Evolutionary conservation across 1,140 invertebrate genomes (phyloP).

Genomic region (Drosophila jambulina): DNA sequence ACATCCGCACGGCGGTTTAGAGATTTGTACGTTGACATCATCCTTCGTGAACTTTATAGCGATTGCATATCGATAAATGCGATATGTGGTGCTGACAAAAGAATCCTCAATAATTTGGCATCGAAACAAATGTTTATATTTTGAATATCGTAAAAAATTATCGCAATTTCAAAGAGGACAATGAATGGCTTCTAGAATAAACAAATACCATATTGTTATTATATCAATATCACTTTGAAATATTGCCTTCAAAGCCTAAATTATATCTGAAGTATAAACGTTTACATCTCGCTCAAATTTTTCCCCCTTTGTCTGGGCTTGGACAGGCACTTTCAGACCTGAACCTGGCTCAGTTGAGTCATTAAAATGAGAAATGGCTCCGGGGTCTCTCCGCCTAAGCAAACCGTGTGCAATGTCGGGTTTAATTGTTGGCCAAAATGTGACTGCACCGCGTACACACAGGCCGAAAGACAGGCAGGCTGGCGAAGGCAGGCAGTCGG

Average conservation of each 20-base stretch:
- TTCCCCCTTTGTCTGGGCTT: conserved; percentile 1
- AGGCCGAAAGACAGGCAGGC: neutral
- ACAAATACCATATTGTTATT: neutral
- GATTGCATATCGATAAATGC: conserved; percentile 4
- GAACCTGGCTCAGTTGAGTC: conserved; percentile 68
- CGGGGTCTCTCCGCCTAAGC: conserved; percentile 57
- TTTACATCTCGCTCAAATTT: conserved; percentile 9
- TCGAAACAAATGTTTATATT: neutral
- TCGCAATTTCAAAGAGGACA: neutral
- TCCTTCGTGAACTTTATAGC: neutral
- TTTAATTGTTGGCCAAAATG: conserved; percentile 80
- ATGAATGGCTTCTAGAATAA: neutral
- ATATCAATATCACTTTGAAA: neutral
- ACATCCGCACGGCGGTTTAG: conserved; percentile 9
- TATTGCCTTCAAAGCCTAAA: neutral
- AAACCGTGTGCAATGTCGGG: conserved; percentile 68
- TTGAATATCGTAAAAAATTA: neutral
- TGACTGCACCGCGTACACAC: conserved; percentile 40
- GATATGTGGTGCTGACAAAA: neutral
- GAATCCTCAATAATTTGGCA: too few species aligned
- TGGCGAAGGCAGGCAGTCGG: conserved; percentile 3
- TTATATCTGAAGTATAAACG: neutral
- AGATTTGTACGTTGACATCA: conserved; percentile 38
- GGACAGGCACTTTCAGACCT: conserved; percentile 53
- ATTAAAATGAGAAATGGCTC: conserved; percentile 82